Percentiles rank a stretch among this genome's conserved stretches.
These are phyloP conservation scores for Argentina silus DNA, from an alignment of 2,797 vertebrate genomes.

Conservation along the genomic window DNA sequence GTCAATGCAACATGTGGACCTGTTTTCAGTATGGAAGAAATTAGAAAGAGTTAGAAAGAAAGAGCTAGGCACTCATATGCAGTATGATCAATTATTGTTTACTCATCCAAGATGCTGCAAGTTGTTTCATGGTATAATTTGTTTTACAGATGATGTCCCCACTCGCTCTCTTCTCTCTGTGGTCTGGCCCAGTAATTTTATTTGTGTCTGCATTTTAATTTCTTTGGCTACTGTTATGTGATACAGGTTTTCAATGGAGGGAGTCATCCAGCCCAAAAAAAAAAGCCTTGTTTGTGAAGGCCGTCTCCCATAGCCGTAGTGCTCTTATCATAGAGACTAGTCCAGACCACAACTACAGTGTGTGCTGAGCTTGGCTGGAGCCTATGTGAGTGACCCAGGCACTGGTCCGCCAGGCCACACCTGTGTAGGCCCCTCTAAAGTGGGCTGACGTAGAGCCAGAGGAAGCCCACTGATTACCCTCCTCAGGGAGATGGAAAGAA, in stretches of 20 bases:
- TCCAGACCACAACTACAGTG: slow-evolving; percentile 20
- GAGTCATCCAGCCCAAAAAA: slow-evolving; percentile 15
- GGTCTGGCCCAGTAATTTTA: slow-evolving; percentile 5
- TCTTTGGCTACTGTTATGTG: background rate
- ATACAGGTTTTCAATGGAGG: background rate
- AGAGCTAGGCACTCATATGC: background rate
- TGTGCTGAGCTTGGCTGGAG: slow-evolving; percentile 35
- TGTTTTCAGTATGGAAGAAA: background rate
- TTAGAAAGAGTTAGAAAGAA: background rate
- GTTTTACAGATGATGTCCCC: background rate
- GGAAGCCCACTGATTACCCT: slow-evolving; percentile 71
- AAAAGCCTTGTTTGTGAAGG: slow-evolving; percentile 39
- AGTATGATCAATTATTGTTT: slow-evolving; percentile 3
- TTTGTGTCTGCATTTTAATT: background rate
- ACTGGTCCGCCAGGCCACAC: slow-evolving; percentile 58
- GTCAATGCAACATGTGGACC: slow-evolving; percentile 22
- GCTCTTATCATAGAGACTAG: slow-evolving; percentile 40
- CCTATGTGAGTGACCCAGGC: slow-evolving; percentile 50
- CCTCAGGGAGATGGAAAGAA: slow-evolving; percentile 64
- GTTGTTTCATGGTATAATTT: background rate
- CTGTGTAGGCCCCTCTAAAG: slow-evolving; percentile 60
- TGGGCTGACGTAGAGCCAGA: slow-evolving; percentile 66
- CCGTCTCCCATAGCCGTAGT: slow-evolving; percentile 44
- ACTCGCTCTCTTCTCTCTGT: background rate
- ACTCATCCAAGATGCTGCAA: slow-evolving; percentile 9